A percentile compares a stretch with the other conserved stretches of the same genome.
Conservation (phyloP, 2,888 invertebrate genomes). For the Ariolimax columbianus region DNA sequence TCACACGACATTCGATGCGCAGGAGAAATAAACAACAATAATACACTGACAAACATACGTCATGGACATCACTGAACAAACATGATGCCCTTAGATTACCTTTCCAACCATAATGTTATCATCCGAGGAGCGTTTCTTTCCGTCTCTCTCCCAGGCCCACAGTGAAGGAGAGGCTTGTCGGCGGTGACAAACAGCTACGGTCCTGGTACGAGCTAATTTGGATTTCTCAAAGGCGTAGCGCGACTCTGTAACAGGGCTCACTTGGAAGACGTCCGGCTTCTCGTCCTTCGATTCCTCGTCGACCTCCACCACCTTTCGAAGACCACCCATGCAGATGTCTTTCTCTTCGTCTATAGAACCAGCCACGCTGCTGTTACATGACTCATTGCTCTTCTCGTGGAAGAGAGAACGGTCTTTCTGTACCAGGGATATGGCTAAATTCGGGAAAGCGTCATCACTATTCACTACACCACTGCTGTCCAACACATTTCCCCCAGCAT, state of each 20-base stretch:
- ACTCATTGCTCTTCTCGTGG: neutral
- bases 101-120: slow-evolving; percentile 35
- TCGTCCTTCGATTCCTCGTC: slow-evolving; percentile 21
- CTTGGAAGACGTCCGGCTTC: neutral
- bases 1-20: too few relatives aligned
- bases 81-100: neutral
- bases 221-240: slow-evolving; percentile 49
- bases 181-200: slow-evolving; percentile 53
- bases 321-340: slow-evolving; percentile 26
- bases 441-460: neutral
- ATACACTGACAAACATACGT: too few relatives aligned
- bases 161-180: neutral
- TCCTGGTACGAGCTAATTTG: slow-evolving; percentile 47
- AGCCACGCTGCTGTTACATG: slow-evolving; percentile 12
- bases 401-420: neutral
- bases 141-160: slow-evolving; percentile 42
- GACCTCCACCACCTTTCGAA: slow-evolving; percentile 16
- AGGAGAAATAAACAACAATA: neutral
- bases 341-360: slow-evolving; percentile 2
- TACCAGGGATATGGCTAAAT: neutral
- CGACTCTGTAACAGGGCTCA: slow-evolving; percentile 20
- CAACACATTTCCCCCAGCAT: neutral
- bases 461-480: neutral
- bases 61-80: neutral
- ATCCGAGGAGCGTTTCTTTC: slow-evolving; percentile 41